Base-by-base conservation (phyloP, 2,888 invertebrate genomes). In the Xylocampa areola region DNA sequence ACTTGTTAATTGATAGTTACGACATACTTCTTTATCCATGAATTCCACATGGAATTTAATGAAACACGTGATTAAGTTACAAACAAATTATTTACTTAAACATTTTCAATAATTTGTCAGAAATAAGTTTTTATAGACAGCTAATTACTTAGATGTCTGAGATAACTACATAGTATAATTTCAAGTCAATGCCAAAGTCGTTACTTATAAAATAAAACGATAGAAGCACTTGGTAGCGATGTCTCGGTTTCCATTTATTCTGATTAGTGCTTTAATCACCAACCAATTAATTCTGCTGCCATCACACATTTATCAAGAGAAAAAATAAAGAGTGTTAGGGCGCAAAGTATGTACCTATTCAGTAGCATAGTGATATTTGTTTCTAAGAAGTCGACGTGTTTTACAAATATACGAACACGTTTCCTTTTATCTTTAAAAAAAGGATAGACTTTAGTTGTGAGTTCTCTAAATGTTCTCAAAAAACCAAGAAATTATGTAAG, bases 171-270 rank as follows among this genome's bases (percentile, higher is more conserved):
- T n/a, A 27, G 39, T 43, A 27, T 45, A 4, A 21, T 21, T 45
- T 29, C 37, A 57, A 61, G 58, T 67, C 62, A 63, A 63, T 67
- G 68, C 40, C 44, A 44, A 59, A 49, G 50, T 36, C 8, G 17
- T 66, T 48, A 58, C 39, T 48, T 45, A 13, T 30, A 39, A 48
- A 49, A 67, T 35, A 52, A 67, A 52, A 50, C 41, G 8, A 48
- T 21, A 30, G 33, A 43, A 39, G 49, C 36, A 30, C 23, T 40
- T 61, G 62, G 41, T 43, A 35, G 41, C 27, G 35, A 37, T 32
- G 39, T 64, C 45, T 52, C 35, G 30, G 36, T 17, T 44, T 19
- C 17, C 19, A 64, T 64, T 68, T 41, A 69, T 64, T 57, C 30
- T 64, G 36, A 53, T 58, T 43, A 69, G 32, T 37, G 16, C 11